Conservation (phyloP, 2,797 vertebrate genomes). For the Oreonectes daqikongensis region DNA sequence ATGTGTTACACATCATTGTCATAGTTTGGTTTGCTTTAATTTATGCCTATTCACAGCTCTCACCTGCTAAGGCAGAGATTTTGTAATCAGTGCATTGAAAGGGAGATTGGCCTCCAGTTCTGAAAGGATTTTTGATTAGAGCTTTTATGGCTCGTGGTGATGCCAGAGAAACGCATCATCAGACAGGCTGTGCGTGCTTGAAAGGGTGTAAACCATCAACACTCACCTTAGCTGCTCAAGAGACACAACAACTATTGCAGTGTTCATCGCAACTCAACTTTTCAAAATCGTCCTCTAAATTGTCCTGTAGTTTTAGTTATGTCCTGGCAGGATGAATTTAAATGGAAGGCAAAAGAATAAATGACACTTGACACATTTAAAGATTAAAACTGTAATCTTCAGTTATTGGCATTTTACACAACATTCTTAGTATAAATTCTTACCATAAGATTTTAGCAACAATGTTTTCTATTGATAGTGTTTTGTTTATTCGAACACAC, state of each 20-base stretch:
- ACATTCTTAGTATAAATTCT: neutral
- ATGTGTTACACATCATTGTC: conserved; percentile 19
- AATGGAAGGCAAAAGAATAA: too few species aligned
- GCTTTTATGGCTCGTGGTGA: conserved; percentile 27
- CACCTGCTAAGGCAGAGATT: conserved; percentile 33
- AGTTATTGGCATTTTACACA: too few species aligned
- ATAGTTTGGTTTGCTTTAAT: conserved; percentile 27
- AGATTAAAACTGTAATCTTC: too few species aligned
- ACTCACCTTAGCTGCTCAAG: conserved; percentile 15
- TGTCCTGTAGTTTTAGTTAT: neutral
- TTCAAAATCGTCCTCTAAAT: neutral
- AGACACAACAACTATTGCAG: conserved; percentile 1
- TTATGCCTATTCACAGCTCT: conserved; percentile 42
- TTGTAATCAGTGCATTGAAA: conserved; percentile 47
- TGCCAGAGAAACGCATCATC: conserved; percentile 47
- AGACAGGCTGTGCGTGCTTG: conserved; percentile 14
- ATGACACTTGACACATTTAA: too few species aligned
- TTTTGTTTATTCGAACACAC: conserved; percentile 11
- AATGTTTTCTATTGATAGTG: conserved; percentile 3
- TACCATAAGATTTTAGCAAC: neutral
- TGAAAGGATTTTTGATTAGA: conserved; percentile 50
- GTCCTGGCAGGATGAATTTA: too few species aligned
- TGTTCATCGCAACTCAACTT: conserved; percentile 15
- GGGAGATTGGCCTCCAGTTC: conserved; percentile 35
- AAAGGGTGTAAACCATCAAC: conserved; percentile 27